Evolutionary conservation across 1,140 invertebrate genomes (phyloP).

Genomic region (Ctenoplectra terminalis): DNA sequence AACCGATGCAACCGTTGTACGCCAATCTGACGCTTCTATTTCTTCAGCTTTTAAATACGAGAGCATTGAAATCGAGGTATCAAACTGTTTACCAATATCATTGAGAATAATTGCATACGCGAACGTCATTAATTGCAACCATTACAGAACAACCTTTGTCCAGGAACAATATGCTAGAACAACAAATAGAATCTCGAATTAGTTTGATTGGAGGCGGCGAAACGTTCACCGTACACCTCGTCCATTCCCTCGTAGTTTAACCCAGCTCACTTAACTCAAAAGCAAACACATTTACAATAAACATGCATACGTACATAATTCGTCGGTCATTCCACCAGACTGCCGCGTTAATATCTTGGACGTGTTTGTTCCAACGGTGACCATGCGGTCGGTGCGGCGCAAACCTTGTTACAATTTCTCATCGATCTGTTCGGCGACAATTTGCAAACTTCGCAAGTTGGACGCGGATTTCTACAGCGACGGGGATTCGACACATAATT

Average conservation of each 20-base stretch:
- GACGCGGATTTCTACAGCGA: constrained; percentile 1
- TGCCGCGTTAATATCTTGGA: neutral
- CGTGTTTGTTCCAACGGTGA: neutral
- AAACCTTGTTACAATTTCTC: constrained; percentile 22
- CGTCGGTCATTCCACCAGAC: neutral
- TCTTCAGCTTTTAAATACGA: too few species aligned
- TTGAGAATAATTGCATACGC: neutral
- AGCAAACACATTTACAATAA: neutral
- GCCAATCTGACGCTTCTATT: too few species aligned
- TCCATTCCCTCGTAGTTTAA: neutral
- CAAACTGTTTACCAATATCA: neutral
- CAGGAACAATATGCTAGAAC: neutral
- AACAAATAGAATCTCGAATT: constrained; percentile 11
- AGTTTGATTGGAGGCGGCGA: neutral
- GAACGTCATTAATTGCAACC: neutral
- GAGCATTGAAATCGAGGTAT: too few species aligned
- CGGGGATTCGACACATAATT: constrained; percentile 59
- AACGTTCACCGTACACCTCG: neutral
- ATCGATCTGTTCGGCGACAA: constrained; percentile 8
- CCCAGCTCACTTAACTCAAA: neutral
- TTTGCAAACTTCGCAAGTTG: constrained; percentile 4
- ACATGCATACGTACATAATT: neutral
- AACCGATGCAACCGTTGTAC: too few species aligned
- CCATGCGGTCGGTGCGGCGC: neutral
- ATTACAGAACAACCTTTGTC: neutral